phyloP scores from a whole-genome alignment of 2,888 invertebrate genomes.

The Portevinia maculata region DNA sequence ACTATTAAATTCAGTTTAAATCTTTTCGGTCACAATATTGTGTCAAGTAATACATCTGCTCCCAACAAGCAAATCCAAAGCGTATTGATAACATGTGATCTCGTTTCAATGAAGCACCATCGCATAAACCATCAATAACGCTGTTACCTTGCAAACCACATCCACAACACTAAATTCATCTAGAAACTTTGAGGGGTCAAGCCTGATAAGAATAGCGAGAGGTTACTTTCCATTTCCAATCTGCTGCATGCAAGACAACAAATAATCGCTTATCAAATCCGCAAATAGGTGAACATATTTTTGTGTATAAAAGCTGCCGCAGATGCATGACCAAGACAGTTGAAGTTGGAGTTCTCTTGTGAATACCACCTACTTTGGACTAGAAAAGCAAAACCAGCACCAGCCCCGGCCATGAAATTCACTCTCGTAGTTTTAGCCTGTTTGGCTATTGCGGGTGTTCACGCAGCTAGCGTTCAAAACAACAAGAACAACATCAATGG shows the following conservation, averaged over 20 bases:
- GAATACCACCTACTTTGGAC: constrained; percentile 77
- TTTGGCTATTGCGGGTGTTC: too few relatives aligned
- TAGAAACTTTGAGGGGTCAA: constrained; percentile 38
- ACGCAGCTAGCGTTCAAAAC: constrained; percentile 74
- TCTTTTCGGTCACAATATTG: too few relatives aligned
- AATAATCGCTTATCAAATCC: constrained; percentile 31
- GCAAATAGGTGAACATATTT: constrained; percentile 19
- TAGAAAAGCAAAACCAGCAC: constrained; percentile 77
- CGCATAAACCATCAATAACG: background rate
- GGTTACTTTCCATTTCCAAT: constrained; percentile 19
- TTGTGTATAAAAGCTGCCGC: constrained; percentile 42
- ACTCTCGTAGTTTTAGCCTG: too few relatives aligned
- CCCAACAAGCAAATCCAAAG: too few relatives aligned
- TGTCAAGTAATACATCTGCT: too few relatives aligned
- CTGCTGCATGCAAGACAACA: constrained; percentile 38
- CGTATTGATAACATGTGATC: background rate
- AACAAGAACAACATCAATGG: background rate
- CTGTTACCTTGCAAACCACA: constrained; percentile 22
- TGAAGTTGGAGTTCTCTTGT: too few relatives aligned
- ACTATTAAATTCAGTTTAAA: too few relatives aligned
- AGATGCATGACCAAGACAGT: constrained; percentile 10
- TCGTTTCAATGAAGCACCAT: constrained; percentile 8
- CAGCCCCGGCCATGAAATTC: constrained; percentile 78
- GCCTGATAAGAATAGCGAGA: constrained; percentile 34
- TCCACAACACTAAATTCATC: constrained; percentile 20